phyloP scores from a whole-genome alignment of 2,888 invertebrate genomes.

The Minunthozetes semirufus region DNA sequence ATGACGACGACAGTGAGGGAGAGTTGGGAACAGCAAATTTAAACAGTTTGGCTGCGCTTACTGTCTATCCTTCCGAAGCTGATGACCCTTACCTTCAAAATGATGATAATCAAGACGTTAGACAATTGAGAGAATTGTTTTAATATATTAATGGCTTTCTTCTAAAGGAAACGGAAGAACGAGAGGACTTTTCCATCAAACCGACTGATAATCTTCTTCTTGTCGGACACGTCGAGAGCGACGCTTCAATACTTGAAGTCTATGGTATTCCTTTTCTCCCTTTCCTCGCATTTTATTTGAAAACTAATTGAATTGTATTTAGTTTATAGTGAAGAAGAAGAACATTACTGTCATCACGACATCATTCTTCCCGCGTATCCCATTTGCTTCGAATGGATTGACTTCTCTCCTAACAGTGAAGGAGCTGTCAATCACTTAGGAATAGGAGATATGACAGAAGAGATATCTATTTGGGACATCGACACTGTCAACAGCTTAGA shows the following conservation, averaged over 20 bases:
- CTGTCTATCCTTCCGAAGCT: conserved; percentile 48
- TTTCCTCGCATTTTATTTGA: conserved; percentile 44
- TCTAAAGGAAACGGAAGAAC: conserved; percentile 54
- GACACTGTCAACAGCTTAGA: conserved; percentile 86
- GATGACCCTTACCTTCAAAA: conserved; percentile 51
- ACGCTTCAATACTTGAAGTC: conserved; percentile 78
- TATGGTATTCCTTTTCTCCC: conserved; percentile 58
- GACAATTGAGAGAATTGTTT: too few species aligned
- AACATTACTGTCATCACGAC: conserved; percentile 91
- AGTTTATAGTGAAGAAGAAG: conserved; percentile 58
- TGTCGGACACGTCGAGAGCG: conserved; percentile 77
- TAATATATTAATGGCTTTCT: conserved; percentile 52
- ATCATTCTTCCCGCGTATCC: conserved; percentile 81
- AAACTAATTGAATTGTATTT: conserved; percentile 59
- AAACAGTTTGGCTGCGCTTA: conserved; percentile 45
- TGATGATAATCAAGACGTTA: conserved; percentile 46
- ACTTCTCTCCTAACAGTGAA: conserved; percentile 70
- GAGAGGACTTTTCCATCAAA: conserved; percentile 82
- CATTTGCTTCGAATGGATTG: conserved; percentile 83
- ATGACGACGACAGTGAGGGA: conserved; percentile 46
- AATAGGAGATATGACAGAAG: conserved; percentile 82
- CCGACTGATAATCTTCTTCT: conserved; percentile 79
- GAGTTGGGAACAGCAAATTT: conserved; percentile 31
- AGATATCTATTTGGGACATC: conserved; percentile 94
- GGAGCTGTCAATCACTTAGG: conserved; percentile 70